Evolutionary conservation across 37 sponge, comb jelly and placozoan genomes (phyloP), one percentile per base, ranked within the genome.

Genomic region (Oopsacas minuta): DNA sequence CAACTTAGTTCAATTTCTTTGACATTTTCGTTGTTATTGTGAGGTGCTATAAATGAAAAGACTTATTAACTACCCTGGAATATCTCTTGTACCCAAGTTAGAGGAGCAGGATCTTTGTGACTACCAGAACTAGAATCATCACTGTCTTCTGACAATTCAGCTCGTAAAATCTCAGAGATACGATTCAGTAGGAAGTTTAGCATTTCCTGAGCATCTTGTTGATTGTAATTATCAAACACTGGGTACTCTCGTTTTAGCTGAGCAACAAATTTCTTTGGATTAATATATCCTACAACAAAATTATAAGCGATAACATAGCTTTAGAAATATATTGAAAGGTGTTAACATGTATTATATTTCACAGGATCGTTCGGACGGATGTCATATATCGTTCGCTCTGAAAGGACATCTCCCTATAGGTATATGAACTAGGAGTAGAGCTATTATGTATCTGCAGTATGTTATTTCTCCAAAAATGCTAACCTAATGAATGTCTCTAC

Each of bases 191-290:
- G 83, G 84, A 91, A 97, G 90, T 97, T 97, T 23, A 97, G 92
- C 52, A 97, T 94, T 88, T 97, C 99, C 38, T 97, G 99, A 12
- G 99, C 95, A 86, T 97, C 99, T 51, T 97, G 99, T 83, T 97
- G 99, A 53, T 89, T 90, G 82, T 88, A 86, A 42, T 94, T 97
- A 86, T 97, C 89, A 85, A 95, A 95, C 38, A 91, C 75, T 3
- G 75, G 75, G 30, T 61, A 61, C 75, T 61, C 75, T 12, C 75
- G 20, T 34, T 61, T 61, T 3, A 89, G 52, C 52, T 82, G 37
- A 17, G 84, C 34, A 17, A 89, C 83, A 32, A 89, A 89, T 35
- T 87, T 86, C 86, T 89, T 89, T 20, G 89, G 89, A 0, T 83
- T 82, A 28, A 49, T 0, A 37, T n/a, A n/a, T n/a, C n/a, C n/a